Conservation (phyloP, 2,113 vertebrate species). For the Myotis yumanensis region DNA sequence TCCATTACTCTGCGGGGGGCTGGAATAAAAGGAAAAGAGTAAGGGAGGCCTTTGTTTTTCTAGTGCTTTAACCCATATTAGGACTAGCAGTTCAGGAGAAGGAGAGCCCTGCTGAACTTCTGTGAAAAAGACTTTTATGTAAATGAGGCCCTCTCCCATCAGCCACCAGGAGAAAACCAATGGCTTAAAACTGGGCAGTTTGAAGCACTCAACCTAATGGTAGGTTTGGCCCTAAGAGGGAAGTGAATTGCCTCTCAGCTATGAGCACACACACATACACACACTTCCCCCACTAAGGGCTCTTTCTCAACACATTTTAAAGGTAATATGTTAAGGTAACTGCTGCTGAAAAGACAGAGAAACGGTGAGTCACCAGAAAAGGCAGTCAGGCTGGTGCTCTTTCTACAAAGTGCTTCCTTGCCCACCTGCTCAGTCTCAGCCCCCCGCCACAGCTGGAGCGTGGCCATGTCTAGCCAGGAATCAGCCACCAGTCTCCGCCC, state of each 20-base stretch:
- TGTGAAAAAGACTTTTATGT: background rate
- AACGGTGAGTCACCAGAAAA: rapidly evolving
- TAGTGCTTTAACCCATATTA: background rate
- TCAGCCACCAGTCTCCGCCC: background rate
- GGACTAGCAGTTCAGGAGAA: background rate
- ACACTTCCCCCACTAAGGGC: background rate
- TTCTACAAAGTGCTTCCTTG: background rate
- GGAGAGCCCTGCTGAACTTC: background rate
- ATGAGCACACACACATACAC: background rate
- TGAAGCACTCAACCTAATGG: background rate
- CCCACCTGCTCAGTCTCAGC: background rate
- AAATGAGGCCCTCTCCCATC: rapidly evolving
- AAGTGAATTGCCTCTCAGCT: background rate
- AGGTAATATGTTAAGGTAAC: background rate
- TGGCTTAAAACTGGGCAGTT: background rate
- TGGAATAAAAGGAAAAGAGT: background rate
- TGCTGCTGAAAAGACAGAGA: background rate
- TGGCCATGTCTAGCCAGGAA: rapidly evolving
- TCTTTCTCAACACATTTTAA: background rate
- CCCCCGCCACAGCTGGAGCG: too few relatives aligned
- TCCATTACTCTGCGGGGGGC: background rate
- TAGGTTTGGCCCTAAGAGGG: background rate
- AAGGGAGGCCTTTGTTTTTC: background rate
- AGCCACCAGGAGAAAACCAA: background rate
- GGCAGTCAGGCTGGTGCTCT: too few relatives aligned